phyloP scores from a whole-genome alignment of 2,888 invertebrate species.

The Meloe dianella region DNA sequence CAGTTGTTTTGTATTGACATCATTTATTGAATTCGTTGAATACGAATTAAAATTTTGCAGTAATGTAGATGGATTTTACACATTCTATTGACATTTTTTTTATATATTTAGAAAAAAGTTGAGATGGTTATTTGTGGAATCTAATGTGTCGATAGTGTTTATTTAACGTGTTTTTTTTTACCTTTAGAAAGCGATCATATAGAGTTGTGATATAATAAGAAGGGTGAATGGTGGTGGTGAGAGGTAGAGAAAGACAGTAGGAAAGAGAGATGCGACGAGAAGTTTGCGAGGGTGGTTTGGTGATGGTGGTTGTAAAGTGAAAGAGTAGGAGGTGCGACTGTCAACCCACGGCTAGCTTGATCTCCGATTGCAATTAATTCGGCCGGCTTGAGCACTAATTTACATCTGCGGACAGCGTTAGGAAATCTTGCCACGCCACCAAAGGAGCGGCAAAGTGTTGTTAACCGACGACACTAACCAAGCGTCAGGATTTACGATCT shows the following conservation, averaged over 20 bases:
- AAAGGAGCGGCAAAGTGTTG: constrained; percentile 32
- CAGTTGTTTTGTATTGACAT: neutral
- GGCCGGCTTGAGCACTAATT: constrained; percentile 57
- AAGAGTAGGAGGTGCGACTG: constrained; percentile 41
- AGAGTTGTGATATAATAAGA: neutral
- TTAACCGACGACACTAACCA: constrained; percentile 29
- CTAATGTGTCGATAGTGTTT: neutral
- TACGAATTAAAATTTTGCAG: no score
- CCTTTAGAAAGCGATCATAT: neutral
- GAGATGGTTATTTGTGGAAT: no score
- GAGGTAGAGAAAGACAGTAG: neutral
- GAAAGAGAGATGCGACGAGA: neutral
- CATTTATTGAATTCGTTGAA: no score
- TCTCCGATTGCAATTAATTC: constrained; percentile 59
- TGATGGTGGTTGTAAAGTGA: constrained; percentile 18
- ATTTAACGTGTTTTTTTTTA: neutral
- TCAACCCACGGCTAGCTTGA: constrained; percentile 54
- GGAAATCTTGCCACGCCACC: constrained; percentile 30
- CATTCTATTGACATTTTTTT: no score
- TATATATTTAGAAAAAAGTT: no score
- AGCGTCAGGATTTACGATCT: neutral
- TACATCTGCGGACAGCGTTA: constrained; percentile 57
- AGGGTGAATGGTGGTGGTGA: neutral
- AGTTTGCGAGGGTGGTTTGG: constrained; percentile 2
- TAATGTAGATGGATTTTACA: no score